Conservation (phyloP, 2,113 vertebrate genomes). For the Alethe diademata region DNA sequence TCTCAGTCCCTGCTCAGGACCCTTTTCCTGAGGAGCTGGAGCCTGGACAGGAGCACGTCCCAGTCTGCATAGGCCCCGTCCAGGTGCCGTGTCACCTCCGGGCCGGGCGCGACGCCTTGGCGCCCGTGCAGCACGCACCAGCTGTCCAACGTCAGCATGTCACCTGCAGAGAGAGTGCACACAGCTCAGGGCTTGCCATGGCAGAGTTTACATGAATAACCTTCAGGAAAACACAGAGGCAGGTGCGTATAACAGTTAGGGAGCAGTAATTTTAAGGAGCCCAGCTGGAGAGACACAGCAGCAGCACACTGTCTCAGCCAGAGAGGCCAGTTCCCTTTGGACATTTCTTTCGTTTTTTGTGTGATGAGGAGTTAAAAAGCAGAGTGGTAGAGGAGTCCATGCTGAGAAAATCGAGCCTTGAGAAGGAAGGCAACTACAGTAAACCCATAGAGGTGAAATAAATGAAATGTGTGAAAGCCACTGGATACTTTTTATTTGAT, state of each 20-base stretch:
- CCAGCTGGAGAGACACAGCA: background rate
- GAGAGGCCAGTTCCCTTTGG: background rate
- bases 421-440: background rate
- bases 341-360: background rate
- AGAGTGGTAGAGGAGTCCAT: background rate
- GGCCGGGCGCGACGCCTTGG: constrained; percentile 68
- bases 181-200: no score
- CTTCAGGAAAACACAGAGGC: background rate
- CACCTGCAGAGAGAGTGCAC: constrained; percentile 72
- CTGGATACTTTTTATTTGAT: background rate
- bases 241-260: no score
- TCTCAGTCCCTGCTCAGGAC: constrained; percentile 53
- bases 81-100: constrained; percentile 76
- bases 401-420: background rate
- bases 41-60: constrained; percentile 92
- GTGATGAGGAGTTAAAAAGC: background rate
- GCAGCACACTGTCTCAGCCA: background rate
- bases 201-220: background rate
- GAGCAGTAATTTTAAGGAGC: background rate
- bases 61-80: constrained; percentile 95
- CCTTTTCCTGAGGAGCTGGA: constrained; percentile 76
- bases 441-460: background rate
- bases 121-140: constrained; percentile 90
- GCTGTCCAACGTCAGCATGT: constrained; percentile 92
- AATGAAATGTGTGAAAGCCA: background rate